These are phyloP conservation scores for Pteropus rufus DNA, from an alignment of 2,797 vertebrate species.

Conservation along the genomic window DNA sequence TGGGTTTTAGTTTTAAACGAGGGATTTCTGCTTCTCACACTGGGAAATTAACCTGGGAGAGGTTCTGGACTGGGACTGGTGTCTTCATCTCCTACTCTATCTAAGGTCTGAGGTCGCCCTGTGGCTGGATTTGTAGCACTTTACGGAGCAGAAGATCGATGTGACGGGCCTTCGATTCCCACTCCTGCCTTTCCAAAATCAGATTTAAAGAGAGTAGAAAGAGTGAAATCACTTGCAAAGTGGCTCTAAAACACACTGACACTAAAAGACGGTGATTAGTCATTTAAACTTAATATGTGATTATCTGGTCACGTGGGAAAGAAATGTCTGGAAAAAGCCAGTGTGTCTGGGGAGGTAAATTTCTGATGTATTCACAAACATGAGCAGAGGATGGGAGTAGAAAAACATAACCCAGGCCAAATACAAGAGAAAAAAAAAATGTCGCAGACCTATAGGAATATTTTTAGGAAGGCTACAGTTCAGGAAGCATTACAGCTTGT, in stretches of 20 bases:
- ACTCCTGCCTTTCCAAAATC: background rate
- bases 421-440: background rate
- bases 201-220: background rate
- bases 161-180: background rate
- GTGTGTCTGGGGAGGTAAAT: background rate
- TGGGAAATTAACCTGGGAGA: background rate
- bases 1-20: background rate
- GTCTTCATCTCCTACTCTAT: background rate
- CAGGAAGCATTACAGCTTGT: background rate
- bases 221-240: background rate
- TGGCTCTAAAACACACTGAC: background rate
- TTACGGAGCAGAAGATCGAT: background rate
- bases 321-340: background rate
- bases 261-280: background rate
- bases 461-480: background rate
- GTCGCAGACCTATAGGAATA: background rate
- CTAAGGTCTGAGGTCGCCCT: rapidly evolving
- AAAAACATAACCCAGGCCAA: background rate
- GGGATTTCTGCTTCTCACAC: background rate
- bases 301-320: background rate
- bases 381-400: background rate
- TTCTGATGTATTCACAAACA: background rate
- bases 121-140: rapidly evolving
- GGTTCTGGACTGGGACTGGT: background rate
- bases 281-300: background rate